A percentile compares a stretch with the other conserved stretches of the same genome.
These are phyloP conservation scores for Cotesia vestalis DNA, from an alignment of 1,140 invertebrate species.

Conservation along the genomic window DNA sequence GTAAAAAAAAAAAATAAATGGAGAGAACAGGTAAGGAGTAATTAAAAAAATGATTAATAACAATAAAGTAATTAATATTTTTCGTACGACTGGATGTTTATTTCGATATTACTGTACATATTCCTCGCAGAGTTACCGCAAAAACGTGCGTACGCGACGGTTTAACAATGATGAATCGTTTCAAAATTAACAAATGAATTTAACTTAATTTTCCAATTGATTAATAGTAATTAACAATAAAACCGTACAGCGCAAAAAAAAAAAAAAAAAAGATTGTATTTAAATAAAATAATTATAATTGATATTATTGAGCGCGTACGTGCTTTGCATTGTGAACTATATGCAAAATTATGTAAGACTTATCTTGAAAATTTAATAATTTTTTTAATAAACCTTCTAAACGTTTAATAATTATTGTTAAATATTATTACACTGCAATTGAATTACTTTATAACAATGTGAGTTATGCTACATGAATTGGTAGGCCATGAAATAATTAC, in stretches of 20 bases:
- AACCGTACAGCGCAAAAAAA: conserved; percentile 39
- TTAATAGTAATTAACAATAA: conserved; percentile 5
- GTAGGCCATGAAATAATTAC: conserved; percentile 60
- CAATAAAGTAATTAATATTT: conserved; percentile 6
- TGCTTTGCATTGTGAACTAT: conserved; percentile 36
- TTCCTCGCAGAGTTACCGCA: conserved; percentile 59
- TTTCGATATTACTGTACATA: conserved; percentile 65
- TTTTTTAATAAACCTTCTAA: conserved; percentile 45
- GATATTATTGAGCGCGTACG: conserved; percentile 40
- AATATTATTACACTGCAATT: conserved; percentile 50
- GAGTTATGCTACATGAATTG: conserved; percentile 57
- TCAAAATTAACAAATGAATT: conserved; percentile 48
- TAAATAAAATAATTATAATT: background rate
- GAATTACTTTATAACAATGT: conserved; percentile 48
- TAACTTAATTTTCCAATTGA: conserved; percentile 9
- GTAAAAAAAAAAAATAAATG: no score
- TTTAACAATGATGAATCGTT: conserved; percentile 61
- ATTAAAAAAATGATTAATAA: conserved; percentile 6
- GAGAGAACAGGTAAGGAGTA: background rate
- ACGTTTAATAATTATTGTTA: conserved; percentile 29
- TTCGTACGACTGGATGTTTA: conserved; percentile 64
- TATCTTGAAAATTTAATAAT: conserved; percentile 33
- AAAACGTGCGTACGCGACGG: conserved; percentile 59
- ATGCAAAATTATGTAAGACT: conserved; percentile 39
- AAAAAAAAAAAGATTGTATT: conserved; percentile 36